Conservation (phyloP, 2,888 invertebrate species). For the Leptinotarsa juncta region DNA sequence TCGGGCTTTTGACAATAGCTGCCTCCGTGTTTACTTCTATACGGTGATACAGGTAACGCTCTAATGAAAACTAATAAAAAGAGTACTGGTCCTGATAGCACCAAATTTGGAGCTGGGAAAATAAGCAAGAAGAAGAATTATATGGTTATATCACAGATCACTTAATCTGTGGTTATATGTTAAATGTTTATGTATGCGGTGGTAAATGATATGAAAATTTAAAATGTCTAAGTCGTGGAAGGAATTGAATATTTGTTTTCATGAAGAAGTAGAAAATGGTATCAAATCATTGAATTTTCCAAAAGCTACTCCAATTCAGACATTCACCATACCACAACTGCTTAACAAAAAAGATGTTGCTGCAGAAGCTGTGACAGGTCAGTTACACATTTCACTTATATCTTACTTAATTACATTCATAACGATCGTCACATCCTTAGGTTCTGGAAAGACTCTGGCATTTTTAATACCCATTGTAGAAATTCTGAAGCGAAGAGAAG, state of each 20-base stretch:
- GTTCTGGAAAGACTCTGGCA: conserved; percentile 97
- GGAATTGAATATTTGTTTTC: conserved; percentile 65
- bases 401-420: neutral
- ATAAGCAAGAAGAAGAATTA: too few relatives aligned
- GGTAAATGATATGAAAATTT: too few relatives aligned
- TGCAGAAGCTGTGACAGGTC: conserved; percentile 92
- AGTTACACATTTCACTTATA: conserved; percentile 10
- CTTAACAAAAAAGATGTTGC: conserved; percentile 95
- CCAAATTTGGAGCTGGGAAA: too few relatives aligned
- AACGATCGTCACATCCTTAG: conserved; percentile 61
- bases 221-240: conserved; percentile 66
- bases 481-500: conserved; percentile 76
- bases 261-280: conserved; percentile 64
- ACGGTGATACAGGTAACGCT: too few relatives aligned
- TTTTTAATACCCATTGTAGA: conserved; percentile 94
- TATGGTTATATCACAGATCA: too few relatives aligned
- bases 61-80: too few relatives aligned
- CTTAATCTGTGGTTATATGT: too few relatives aligned
- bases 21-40: too few relatives aligned
- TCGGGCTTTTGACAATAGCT: too few relatives aligned
- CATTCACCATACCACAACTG: conserved; percentile 89
- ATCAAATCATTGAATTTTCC: conserved; percentile 69
- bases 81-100: too few relatives aligned
- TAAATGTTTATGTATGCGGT: too few relatives aligned
- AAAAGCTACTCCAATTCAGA: conserved; percentile 76